A percentile compares a stretch with the other conserved stretches of the same genome.
Conservation (phyloP, 2,888 invertebrate genomes). For the Torymus texanus region DNA sequence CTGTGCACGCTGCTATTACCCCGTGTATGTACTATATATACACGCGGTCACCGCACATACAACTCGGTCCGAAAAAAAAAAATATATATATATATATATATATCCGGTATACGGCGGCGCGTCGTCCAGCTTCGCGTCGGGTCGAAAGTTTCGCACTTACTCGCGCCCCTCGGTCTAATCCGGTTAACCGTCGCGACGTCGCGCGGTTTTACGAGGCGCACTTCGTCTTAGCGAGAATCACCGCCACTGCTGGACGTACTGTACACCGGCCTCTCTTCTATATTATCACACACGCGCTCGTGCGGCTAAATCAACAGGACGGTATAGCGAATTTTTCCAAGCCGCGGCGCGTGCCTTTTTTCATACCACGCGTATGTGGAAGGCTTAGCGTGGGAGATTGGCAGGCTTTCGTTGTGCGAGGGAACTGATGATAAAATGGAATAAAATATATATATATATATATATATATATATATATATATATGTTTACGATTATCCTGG, state of each 20-base stretch:
- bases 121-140: background rate
- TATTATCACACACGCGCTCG: background rate
- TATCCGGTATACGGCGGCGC: too few species aligned
- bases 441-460: background rate
- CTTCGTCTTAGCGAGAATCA: slow-evolving; percentile 14
- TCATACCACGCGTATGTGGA: background rate
- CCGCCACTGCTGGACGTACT: background rate
- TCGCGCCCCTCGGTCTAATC: slow-evolving; percentile 31
- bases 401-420: too few species aligned
- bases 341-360: background rate
- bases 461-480: background rate
- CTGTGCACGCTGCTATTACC: too few species aligned
- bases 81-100: too few species aligned
- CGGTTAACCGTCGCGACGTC: slow-evolving; percentile 43
- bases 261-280: background rate
- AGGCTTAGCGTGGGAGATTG: background rate
- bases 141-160: slow-evolving; percentile 39
- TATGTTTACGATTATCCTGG: slow-evolving; percentile 5
- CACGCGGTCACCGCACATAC: too few species aligned
- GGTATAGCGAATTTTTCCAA: slow-evolving; percentile 7
- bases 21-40: too few species aligned
- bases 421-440: slow-evolving; percentile 26
- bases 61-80: too few species aligned
- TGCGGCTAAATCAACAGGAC: slow-evolving; percentile 24
- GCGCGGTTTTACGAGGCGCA: slow-evolving; percentile 46